Conservation (phyloP, 2,113 vertebrate genomes). For the Melanostigma gelatinosum region DNA sequence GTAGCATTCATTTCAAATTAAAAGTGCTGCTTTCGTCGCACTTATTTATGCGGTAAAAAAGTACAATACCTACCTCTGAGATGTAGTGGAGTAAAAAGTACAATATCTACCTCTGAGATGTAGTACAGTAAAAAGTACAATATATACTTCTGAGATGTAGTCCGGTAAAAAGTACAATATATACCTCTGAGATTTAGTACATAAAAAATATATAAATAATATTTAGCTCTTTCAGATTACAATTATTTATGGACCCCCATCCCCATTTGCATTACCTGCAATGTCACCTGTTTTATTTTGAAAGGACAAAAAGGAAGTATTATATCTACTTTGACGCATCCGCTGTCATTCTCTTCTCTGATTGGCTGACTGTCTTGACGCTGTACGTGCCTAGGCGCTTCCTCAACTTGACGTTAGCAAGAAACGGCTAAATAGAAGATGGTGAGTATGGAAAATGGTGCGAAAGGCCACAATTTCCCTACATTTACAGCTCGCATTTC, state of each 20-base stretch:
- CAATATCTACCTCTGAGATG: no score
- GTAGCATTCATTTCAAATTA: neutral
- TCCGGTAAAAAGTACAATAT: no score
- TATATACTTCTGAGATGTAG: no score
- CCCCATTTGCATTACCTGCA: no score
- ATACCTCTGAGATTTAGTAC: no score
- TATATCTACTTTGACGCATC: neutral
- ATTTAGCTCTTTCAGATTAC: no score
- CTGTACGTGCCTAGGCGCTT: slow-evolving; percentile 65
- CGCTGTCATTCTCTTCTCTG: neutral
- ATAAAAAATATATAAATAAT: no score
- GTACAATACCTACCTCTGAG: no score
- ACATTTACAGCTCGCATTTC: neutral
- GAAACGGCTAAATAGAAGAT: slow-evolving; percentile 76
- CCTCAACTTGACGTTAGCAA: slow-evolving; percentile 63
- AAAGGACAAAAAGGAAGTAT: slow-evolving; percentile 12
- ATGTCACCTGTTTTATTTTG: slow-evolving; percentile 54
- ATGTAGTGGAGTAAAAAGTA: no score
- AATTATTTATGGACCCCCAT: no score
- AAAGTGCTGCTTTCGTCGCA: neutral
- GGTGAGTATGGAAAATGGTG: slow-evolving; percentile 75
- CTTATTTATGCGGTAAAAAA: no score
- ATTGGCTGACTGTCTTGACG: slow-evolving; percentile 60
- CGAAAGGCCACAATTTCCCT: slow-evolving; percentile 20
- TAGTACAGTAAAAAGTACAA: no score